A percentile compares a stretch with the other conserved stretches of the same genome.
phyloP scores from a whole-genome alignment of 2,113 vertebrate genomes.

The Poecile atricapillus region DNA sequence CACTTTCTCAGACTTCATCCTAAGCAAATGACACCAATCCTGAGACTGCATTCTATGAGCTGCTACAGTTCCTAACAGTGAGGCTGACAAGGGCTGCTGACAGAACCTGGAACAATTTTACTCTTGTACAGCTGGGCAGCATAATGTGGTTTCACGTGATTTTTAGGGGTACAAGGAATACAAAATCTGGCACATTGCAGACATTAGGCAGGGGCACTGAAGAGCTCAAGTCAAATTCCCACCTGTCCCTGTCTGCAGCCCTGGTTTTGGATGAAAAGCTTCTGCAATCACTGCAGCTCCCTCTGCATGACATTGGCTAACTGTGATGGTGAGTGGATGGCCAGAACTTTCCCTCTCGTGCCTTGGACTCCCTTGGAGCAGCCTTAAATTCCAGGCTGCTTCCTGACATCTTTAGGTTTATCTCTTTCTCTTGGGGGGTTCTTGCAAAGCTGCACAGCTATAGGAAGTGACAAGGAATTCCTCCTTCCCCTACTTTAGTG shows the following conservation, averaged over 20 bases:
- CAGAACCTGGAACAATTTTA: neutral
- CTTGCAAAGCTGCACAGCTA: neutral
- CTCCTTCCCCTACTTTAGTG: neutral
- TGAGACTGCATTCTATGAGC: neutral
- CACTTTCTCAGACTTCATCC: neutral
- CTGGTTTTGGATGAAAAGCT: neutral
- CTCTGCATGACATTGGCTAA: neutral
- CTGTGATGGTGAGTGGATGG: neutral
- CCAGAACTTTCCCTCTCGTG: neutral
- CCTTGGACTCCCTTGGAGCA: neutral
- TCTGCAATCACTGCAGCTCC: neutral
- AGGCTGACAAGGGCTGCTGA: neutral
- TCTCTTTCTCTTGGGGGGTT: accelerated
- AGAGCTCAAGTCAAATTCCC: neutral
- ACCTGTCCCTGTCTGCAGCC: neutral
- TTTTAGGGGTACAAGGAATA: neutral
- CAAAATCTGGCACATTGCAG: neutral
- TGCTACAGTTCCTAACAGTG: neutral
- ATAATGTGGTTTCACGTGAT: neutral
- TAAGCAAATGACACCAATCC: neutral
- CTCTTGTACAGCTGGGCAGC: neutral
- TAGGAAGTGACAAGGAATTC: neutral
- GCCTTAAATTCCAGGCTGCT: neutral
- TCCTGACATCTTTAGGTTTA: neutral
- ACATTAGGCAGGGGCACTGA: neutral